A percentile compares a stretch with the other conserved stretches of the same genome.
phyloP scores from a whole-genome alignment of 1,140 invertebrate genomes.

The Tetraneura akinire region DNA sequence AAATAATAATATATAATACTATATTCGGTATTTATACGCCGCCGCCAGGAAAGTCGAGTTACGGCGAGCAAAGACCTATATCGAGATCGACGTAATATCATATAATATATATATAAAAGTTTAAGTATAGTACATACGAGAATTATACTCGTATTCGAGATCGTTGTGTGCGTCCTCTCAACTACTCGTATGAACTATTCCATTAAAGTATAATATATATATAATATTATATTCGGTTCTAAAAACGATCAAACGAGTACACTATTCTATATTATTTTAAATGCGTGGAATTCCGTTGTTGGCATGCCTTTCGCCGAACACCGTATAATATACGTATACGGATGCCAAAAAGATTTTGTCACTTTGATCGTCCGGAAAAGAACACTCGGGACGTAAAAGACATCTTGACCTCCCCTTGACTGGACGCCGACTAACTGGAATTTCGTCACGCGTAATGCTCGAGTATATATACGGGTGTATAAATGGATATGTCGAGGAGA shows the following conservation, averaged over 20 bases:
- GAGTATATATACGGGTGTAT: background rate
- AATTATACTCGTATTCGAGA: too few relatives aligned
- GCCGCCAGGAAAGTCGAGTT: too few relatives aligned
- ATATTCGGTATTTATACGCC: too few relatives aligned
- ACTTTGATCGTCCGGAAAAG: conserved; percentile 28
- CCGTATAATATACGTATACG: too few relatives aligned
- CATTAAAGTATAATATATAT: conserved; percentile 38
- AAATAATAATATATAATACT: too few relatives aligned
- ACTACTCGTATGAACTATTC: conserved; percentile 32
- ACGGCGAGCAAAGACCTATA: too few relatives aligned
- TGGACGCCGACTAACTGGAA: conserved; percentile 4
- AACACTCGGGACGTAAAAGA: background rate
- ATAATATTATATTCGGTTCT: too few relatives aligned
- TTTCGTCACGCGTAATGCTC: background rate
- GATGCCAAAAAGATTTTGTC: conserved; percentile 17
- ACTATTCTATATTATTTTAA: too few relatives aligned
- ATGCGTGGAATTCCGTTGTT: background rate
- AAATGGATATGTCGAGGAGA: background rate
- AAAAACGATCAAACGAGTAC: conserved; percentile 28
- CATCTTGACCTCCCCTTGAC: background rate
- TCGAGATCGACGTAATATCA: too few relatives aligned
- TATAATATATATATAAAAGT: too few relatives aligned
- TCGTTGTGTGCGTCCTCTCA: background rate
- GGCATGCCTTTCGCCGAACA: background rate
- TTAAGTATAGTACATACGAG: too few relatives aligned